These are phyloP conservation scores for Sinocyclocheilus grahami DNA, from an alignment of 2,113 vertebrate species.

Conservation along the genomic window DNA sequence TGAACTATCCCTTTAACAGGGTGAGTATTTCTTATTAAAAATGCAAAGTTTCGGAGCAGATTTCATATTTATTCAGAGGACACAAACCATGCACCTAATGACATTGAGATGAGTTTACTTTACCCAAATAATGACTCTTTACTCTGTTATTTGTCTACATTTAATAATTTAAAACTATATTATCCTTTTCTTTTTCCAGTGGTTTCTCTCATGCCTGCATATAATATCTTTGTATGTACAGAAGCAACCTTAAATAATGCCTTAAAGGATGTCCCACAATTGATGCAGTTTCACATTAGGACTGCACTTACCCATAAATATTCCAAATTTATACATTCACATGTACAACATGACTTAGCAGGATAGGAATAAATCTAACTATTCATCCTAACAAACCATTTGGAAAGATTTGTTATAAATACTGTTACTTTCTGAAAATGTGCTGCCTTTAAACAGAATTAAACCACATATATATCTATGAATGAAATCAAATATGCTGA, in stretches of 20 bases:
- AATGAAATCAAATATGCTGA: constrained; percentile 26
- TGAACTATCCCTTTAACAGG: not conserved
- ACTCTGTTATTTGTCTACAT: constrained; percentile 17
- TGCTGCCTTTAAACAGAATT: constrained; percentile 56
- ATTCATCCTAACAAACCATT: not conserved
- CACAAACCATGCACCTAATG: constrained; percentile 46
- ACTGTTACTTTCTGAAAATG: constrained; percentile 32
- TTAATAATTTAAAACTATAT: constrained; percentile 27
- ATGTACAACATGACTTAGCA: constrained; percentile 38
- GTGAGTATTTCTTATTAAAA: not conserved
- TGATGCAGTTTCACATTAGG: not conserved
- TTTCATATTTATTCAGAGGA: constrained; percentile 55
- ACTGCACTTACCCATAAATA: not conserved
- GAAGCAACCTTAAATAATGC: constrained; percentile 40
- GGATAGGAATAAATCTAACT: not conserved
- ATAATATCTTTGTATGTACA: constrained; percentile 46
- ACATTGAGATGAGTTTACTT: not conserved
- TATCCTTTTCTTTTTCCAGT: constrained; percentile 3
- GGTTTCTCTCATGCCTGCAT: constrained; percentile 24
- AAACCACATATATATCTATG: constrained; percentile 13
- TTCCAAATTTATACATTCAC: constrained; percentile 1
- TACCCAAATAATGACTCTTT: constrained; percentile 10
- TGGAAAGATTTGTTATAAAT: constrained; percentile 39
- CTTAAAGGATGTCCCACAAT: constrained; percentile 31
- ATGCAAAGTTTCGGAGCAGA: not conserved